phyloP scores from a whole-genome alignment of 2,797 vertebrate species.

The Euthynnus affinis region DNA sequence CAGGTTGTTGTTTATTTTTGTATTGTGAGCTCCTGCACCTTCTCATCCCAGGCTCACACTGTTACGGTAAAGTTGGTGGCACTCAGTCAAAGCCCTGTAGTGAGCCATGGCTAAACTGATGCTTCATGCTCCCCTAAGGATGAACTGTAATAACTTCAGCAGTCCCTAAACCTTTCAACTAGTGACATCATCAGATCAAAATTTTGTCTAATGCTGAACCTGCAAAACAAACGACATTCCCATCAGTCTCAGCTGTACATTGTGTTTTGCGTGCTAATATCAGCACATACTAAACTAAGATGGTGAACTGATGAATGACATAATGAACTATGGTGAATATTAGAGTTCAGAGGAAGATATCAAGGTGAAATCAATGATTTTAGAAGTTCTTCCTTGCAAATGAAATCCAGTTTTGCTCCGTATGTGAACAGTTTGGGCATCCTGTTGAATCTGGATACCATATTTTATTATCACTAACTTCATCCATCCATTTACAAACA shows the following conservation, averaged over 20 bases:
- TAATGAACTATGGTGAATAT: too few relatives aligned
- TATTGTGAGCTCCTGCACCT: neutral
- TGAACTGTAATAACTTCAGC: too few relatives aligned
- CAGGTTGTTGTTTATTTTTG: too few relatives aligned
- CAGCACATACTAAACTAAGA: neutral
- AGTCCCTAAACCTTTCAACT: too few relatives aligned
- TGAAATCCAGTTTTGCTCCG: neutral
- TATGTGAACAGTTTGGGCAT: neutral
- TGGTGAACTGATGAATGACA: too few relatives aligned
- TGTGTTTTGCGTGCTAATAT: neutral
- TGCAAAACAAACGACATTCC: too few relatives aligned
- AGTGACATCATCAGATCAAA: too few relatives aligned
- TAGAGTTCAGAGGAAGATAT: neutral
- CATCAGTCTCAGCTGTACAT: too few relatives aligned
- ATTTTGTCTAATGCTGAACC: too few relatives aligned
- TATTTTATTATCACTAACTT: neutral
- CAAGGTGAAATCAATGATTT: neutral
- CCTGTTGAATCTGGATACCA: neutral
- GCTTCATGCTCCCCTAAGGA: too few relatives aligned
- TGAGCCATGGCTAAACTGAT: neutral
- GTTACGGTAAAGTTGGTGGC: conserved; percentile 1
- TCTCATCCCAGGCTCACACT: neutral
- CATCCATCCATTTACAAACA: neutral
- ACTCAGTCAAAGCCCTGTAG: neutral
- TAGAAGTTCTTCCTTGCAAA: neutral